These are phyloP conservation scores for Emys orbicularis DNA, from an alignment of 2,797 vertebrate species.

Conservation along the genomic window DNA sequence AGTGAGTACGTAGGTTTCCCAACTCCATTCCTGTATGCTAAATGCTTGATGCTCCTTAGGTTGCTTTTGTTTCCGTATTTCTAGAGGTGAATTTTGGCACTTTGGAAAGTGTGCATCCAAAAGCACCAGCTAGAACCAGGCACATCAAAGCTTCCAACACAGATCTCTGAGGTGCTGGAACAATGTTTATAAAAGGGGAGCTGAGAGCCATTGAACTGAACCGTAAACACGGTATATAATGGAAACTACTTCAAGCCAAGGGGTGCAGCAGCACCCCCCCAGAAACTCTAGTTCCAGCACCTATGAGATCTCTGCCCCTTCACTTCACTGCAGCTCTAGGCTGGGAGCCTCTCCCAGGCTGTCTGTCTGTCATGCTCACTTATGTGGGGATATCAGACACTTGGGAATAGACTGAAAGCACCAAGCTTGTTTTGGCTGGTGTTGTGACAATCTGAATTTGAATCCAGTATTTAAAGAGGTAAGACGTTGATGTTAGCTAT, in stretches of 20 bases:
- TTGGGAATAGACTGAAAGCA: background rate
- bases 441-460: background rate
- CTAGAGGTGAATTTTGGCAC: background rate
- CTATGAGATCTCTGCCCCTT: background rate
- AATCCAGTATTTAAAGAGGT: background rate
- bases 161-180: background rate
- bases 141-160: background rate
- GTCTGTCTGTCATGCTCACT: background rate
- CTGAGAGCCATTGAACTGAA: no score
- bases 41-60: background rate
- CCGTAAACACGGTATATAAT: no score
- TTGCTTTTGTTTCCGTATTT: background rate
- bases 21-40: fast-evolving
- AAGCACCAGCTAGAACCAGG: background rate
- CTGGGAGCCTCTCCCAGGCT: fast-evolving
- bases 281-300: no score
- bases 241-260: no score
- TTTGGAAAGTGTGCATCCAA: background rate
- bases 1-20: background rate
- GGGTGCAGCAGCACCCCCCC: no score
- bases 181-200: no score
- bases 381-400: background rate
- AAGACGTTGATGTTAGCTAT: background rate
- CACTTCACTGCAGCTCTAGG: background rate
- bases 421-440: background rate